Evolutionary conservation across 2,113 vertebrate genomes (phyloP).

Genomic region (Tragelaphus strepsiceros): DNA sequence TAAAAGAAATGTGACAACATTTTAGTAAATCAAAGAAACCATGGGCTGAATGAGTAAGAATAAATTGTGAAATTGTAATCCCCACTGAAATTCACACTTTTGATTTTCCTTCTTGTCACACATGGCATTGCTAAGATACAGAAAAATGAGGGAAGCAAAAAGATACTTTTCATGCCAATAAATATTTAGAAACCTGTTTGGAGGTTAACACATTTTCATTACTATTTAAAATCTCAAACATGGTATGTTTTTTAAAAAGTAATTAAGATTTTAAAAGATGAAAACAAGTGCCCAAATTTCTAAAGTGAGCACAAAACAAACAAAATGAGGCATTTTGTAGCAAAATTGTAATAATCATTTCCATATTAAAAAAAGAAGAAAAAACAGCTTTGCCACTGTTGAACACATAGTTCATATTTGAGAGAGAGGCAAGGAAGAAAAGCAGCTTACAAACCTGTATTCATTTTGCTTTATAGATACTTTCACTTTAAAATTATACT

Average conservation of each 20-base stretch:
- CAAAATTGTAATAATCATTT: conserved; percentile 44
- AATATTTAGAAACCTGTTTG: conserved; percentile 41
- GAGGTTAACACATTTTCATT: conserved; percentile 16
- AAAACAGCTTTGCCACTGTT: neutral
- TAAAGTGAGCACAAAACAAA: conserved; percentile 22
- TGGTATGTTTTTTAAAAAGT: neutral
- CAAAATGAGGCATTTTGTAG: neutral
- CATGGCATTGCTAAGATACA: neutral
- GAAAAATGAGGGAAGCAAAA: neutral
- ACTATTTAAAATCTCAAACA: conserved; percentile 38
- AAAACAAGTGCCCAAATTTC: neutral
- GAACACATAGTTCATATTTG: neutral
- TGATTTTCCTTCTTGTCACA: neutral
- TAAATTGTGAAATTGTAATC: neutral
- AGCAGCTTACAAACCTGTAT: conserved; percentile 50
- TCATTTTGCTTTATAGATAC: conserved; percentile 68
- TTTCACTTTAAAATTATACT: conserved; percentile 69
- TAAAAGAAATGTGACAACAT: neutral
- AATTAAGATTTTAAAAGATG: conserved; percentile 14
- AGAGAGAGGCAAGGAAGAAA: neutral
- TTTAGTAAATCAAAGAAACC: neutral
- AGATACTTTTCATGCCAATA: neutral
- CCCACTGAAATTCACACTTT: neutral
- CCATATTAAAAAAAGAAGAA: neutral
- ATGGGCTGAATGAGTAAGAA: neutral